Evolutionary conservation across 2,888 invertebrate species (phyloP).

Genomic region (Toxonevra muliebris): DNA sequence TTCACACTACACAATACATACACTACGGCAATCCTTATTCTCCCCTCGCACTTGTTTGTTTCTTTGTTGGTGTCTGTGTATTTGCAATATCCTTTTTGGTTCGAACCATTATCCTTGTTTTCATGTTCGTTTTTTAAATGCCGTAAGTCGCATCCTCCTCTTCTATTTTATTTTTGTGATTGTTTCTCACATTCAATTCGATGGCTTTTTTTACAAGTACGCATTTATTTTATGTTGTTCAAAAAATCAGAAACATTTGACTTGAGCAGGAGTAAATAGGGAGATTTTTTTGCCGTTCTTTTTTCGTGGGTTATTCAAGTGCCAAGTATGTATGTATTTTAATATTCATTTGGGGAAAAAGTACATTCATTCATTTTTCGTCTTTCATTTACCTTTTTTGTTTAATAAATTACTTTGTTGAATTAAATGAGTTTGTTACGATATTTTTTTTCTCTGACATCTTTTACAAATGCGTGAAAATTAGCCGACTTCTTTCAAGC

Average conservation of each 20-base stretch:
- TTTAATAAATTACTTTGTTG: not conserved
- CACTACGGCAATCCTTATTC: not conserved
- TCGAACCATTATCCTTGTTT: slow-evolving; percentile 41
- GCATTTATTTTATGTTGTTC: slow-evolving; percentile 39
- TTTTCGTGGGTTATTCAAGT: not conserved
- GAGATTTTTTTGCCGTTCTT: not conserved
- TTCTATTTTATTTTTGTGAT: slow-evolving; percentile 34
- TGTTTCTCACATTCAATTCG: slow-evolving; percentile 38
- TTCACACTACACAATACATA: not conserved
- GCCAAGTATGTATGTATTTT: slow-evolving; percentile 43
- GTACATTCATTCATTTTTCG: slow-evolving; percentile 35
- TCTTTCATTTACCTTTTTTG: slow-evolving; percentile 26
- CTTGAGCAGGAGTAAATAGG: too few species aligned
- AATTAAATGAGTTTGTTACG: too few species aligned
- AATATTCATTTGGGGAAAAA: slow-evolving; percentile 60
- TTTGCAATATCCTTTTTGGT: slow-evolving; percentile 24
- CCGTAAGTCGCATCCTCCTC: slow-evolving; percentile 44
- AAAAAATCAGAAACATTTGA: too few species aligned
- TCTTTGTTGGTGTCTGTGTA: not conserved
- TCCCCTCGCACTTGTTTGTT: not conserved
- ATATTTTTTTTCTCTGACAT: too few species aligned
- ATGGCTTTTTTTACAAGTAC: slow-evolving; percentile 52
- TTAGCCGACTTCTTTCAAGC: slow-evolving; percentile 34
- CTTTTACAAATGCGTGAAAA: slow-evolving; percentile 49
- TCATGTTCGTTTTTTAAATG: slow-evolving; percentile 50